These are phyloP conservation scores for Silurus asotus DNA, from an alignment of 2,113 vertebrate species.

Conservation along the genomic window DNA sequence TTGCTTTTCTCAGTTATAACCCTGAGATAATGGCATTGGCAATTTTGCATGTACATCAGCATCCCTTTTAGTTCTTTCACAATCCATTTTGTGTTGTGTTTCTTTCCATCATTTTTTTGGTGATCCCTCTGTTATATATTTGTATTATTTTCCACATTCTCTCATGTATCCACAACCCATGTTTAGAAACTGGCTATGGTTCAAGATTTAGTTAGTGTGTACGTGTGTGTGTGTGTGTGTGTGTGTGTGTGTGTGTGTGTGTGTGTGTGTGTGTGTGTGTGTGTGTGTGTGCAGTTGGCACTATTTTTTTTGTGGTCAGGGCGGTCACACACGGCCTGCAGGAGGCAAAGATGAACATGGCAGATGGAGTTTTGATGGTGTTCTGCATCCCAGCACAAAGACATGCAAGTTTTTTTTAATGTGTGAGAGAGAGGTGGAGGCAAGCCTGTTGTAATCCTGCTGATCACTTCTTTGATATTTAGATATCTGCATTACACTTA, in stretches of 20 bases:
- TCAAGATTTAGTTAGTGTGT: slow-evolving; percentile 25
- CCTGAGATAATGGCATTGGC: slow-evolving; percentile 74
- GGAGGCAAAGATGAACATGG: slow-evolving; percentile 46
- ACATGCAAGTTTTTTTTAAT: slow-evolving; percentile 43
- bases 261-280: slow-evolving; percentile 36
- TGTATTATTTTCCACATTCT: slow-evolving; percentile 28
- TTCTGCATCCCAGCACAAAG: slow-evolving; percentile 46
- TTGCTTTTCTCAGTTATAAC: slow-evolving; percentile 68
- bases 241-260: slow-evolving; percentile 30
- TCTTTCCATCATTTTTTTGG: neutral
- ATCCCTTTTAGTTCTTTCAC: slow-evolving; percentile 26
- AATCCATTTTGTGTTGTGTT: slow-evolving; percentile 6
- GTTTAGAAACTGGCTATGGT: slow-evolving; percentile 33
- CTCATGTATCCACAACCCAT: slow-evolving; percentile 12
- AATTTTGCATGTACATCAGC: slow-evolving; percentile 71
- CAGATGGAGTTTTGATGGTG: slow-evolving; percentile 49
- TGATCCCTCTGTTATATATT: slow-evolving; percentile 20
- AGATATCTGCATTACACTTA: slow-evolving; percentile 31
- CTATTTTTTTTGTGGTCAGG: slow-evolving; percentile 47
- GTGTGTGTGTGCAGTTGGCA: slow-evolving; percentile 15
- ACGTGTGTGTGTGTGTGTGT: slow-evolving; percentile 37
- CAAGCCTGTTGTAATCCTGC: slow-evolving; percentile 36
- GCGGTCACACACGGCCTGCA: slow-evolving; percentile 41
- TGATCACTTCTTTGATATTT: slow-evolving; percentile 47
- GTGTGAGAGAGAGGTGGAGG: slow-evolving; percentile 50